phyloP scores from a whole-genome alignment of 2,797 vertebrate species.

The Mus spretus region DNA sequence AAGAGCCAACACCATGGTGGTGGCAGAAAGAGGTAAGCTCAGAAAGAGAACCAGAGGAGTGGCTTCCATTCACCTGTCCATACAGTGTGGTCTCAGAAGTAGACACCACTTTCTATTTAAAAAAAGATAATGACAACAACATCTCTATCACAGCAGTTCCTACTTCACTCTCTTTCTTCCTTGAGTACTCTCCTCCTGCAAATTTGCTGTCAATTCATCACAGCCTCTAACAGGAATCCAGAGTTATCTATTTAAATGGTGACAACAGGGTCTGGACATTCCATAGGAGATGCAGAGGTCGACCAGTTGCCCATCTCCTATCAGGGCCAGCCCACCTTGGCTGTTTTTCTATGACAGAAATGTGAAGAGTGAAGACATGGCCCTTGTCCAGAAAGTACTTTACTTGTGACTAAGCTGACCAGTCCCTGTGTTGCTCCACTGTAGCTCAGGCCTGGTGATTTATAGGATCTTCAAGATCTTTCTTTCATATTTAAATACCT shows the following conservation, averaged over 20 bases:
- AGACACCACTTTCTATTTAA: not conserved
- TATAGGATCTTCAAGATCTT: conserved; percentile 86
- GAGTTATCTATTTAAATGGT: too few relatives aligned
- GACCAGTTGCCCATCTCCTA: fast-evolving
- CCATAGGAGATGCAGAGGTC: not conserved
- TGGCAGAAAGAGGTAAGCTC: not conserved
- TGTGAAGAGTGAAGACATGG: conserved; percentile 30
- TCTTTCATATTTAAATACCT: conserved; percentile 90
- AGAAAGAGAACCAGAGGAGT: not conserved
- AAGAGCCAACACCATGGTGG: not conserved
- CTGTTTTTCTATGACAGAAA: not conserved
- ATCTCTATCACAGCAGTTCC: not conserved
- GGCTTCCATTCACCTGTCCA: not conserved
- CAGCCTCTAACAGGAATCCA: not conserved
- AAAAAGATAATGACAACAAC: not conserved
- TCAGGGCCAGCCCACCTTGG: fast-evolving
- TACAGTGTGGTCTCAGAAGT: not conserved
- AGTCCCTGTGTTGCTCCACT: conserved; percentile 58
- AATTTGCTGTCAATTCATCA: not conserved
- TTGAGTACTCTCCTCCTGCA: not conserved
- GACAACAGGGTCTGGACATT: not conserved
- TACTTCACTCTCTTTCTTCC: not conserved
- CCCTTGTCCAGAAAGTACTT: conserved; percentile 41
- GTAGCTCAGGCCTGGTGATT: conserved; percentile 79
- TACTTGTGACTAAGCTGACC: not conserved